Evolutionary conservation across 2,797 vertebrate genomes (phyloP), one percentile per base, ranked within the genome.

Genomic region (Sebastes melanostomus): DNA sequence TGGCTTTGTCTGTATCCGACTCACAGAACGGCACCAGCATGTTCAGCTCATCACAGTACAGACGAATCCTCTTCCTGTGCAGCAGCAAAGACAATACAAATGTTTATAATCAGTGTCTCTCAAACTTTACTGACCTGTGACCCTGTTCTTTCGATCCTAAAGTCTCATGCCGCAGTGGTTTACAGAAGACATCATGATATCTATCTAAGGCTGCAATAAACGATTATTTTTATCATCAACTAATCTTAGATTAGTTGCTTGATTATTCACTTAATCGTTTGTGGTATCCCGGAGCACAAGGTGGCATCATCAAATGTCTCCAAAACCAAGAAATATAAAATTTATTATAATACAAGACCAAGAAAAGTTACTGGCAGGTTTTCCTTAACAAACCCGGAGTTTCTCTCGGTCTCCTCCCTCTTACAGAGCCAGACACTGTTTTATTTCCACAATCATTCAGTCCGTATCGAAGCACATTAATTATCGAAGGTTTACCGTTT

Each of bases 1-100:
- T 97, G 50, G 97, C 97, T 93, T 97, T 99, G 85, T 99, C 98
- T 0, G 97, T 98, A n/a, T 96, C 95, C 0, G 89, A 56, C 0
- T 94, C 94, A 90, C 98, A 99, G 93, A 98, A 98, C 0, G 98
- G 98, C 87, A 98, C 97, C 76, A 99, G 91, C 24, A 91, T 91
- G 81, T 99, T 99, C 87, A 99, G 83, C 90, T 99, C 97, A 2
- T 99, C 97, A n/a, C 98, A 99, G 77, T 95, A 98, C 73, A 94
- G 87, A 38, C 97, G 96, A 84, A 99, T 99, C 89, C 92, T 96
- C 93, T 95, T 97, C 94, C 98, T 99, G 79, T 25, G 75, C 72
- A 85, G 3, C 38, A 80, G 34, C 24, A 52, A 29, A 63, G 25
- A 32, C 6, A 68, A 50, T 0, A 74, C 16, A 84, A 2, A 27